Evolutionary conservation across 2,797 vertebrate genomes (phyloP), one percentile per base, ranked within the genome.

Genomic region (Xenopus petersii): DNA sequence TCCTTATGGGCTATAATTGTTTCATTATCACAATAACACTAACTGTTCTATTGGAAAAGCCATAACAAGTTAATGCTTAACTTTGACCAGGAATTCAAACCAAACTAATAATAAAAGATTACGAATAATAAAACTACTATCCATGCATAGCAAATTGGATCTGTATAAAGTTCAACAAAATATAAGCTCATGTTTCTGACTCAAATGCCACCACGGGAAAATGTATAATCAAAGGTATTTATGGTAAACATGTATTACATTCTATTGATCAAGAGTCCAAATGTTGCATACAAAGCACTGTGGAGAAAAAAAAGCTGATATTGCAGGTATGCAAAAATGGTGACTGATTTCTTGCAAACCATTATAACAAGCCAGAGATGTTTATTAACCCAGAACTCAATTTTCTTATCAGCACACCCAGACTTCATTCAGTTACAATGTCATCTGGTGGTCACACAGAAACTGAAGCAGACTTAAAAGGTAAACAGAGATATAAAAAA

Each of bases 1-100:
- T 74, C 72, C 64, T 67, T 74, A 67, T 73, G 64, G 64, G 36
- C 64, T 67, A 67, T 67, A 74, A 74, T 74, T 74, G 72, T 74
- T 74, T 67, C 64, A 74, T 67, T 74, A 74, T 74, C 72, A 66
- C 72, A 74, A 60, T 59, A 74, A 74, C 9, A 30, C 64, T 67
- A 74, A 67, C 56, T 67, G 64, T 59, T 67, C 72, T 59, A 51
- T 74, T 51, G 55, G 64, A 74, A 74, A 49, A 67, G 64, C 56
- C 72, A 33, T 74, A 67, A 67, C 17, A 74, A 48, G 71, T 59
- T 67, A 74, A 67, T 67, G 24, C 21, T 26, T 67, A 74, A 74
- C 26, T 47, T 47, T 30, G 54, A 47, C 62, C 42, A 67, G 24
- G 54, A 74, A 60, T 51, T 61, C 42, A 74, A 67, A 68, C 15